Percentiles rank a stretch among this genome's conserved stretches.
phyloP scores from a whole-genome alignment of 2,113 vertebrate genomes.

The Microcebus ravelobensis region DNA sequence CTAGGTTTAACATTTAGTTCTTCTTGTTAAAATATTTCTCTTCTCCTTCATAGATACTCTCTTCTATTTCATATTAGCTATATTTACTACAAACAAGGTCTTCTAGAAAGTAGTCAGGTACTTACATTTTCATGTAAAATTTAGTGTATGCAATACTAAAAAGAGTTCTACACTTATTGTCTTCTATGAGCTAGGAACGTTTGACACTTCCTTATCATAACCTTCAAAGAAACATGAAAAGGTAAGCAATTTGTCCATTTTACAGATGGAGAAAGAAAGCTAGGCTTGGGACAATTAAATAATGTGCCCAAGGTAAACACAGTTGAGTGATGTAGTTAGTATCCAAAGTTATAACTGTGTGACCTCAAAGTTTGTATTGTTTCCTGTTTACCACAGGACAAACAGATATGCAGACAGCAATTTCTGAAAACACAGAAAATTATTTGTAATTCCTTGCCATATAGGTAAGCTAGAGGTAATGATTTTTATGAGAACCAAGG shows the following conservation, averaged over 20 bases:
- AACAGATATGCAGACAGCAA: not conserved
- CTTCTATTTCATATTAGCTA: not conserved
- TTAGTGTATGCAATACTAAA: not conserved
- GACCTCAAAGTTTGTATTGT: not conserved
- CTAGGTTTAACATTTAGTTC: not conserved
- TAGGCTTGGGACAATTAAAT: not conserved
- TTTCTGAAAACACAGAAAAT: not conserved
- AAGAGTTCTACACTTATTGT: not conserved
- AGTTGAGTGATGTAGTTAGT: not conserved
- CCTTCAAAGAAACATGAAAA: not conserved
- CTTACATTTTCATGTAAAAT: constrained; percentile 1
- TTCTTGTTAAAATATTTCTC: not conserved
- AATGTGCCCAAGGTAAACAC: not conserved
- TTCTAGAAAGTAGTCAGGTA: not conserved
- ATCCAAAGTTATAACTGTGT: not conserved
- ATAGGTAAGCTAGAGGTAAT: not conserved
- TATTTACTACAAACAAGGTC: not conserved
- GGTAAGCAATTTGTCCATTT: not conserved
- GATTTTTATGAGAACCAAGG: not conserved
- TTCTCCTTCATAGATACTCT: not conserved
- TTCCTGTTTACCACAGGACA: not conserved
- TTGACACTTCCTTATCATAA: not conserved
- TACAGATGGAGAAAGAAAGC: not conserved
- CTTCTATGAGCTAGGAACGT: not conserved
- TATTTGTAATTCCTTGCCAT: not conserved